Base-by-base conservation (phyloP, 2,797 vertebrate species). In the Coilia nasus region DNA sequence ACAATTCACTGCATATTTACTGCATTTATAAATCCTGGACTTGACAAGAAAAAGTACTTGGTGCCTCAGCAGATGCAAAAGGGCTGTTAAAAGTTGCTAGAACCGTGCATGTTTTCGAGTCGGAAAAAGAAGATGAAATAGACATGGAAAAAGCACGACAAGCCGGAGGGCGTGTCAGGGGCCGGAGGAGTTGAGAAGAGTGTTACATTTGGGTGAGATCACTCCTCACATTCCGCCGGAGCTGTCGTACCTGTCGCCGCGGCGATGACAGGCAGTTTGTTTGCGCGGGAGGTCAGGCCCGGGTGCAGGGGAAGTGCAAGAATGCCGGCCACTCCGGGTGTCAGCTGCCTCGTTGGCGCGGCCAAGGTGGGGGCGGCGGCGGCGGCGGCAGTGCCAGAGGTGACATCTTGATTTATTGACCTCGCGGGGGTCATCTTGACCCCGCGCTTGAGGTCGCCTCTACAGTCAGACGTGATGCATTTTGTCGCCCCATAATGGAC, bases 231-330 rank as follows among this genome's bases (percentile, higher is more conserved):
- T 91, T 87, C 91, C 92, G 89, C 89, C 85, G 90, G 91, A 92
- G 90, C 92, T 93, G 91, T 92, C 92, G 89, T 96, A 96, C 95
- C 95, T 96, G 94, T 92, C 89, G 90, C 92, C 93, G 93, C 90
- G 91, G 94, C 84, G 91, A 91, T 95, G 94, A 94, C 96, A 97
- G 95, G 93, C 94, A 92, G 95, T 96, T 97, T 97, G 94, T 95
- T 93, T 94, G 90, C 92, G 81, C 92, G 87, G 88, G 88, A 94
- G 94, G 93, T 95, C 93, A 95, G 89, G 92, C 91, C 82, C 35
- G 91, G 93, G 94, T 95, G 91, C 86, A 93, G 86, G 89, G 94
- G 94, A 95, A 94, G 93, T 93, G 91, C 91, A 93, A 94, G 93
- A 95, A 95, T 94, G 92, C 94, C 91, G 91, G 93, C 93, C 93